Evolutionary conservation across 2,113 vertebrate species (phyloP).

Genomic region (Mugil cephalus): DNA sequence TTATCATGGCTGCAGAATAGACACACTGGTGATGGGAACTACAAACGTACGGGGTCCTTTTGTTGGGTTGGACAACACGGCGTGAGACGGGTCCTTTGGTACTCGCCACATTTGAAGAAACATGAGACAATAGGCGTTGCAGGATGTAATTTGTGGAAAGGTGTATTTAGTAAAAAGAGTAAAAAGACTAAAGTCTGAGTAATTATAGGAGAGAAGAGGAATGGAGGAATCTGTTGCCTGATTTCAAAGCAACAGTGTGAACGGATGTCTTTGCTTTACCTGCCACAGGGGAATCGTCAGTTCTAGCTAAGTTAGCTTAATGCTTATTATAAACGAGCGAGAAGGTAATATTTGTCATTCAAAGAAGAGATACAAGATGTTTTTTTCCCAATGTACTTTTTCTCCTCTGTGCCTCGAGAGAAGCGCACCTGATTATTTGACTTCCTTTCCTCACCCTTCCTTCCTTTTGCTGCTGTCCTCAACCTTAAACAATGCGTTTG

Average conservation of each 20-base stretch:
- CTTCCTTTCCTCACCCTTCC: slow-evolving; percentile 27
- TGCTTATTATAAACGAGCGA: not conserved
- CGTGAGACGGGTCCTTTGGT: slow-evolving; percentile 19
- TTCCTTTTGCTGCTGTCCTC: slow-evolving; percentile 46
- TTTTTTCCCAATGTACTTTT: not conserved
- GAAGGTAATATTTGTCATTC: not conserved
- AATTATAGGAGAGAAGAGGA: slow-evolving; percentile 38
- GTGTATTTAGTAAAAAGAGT: slow-evolving; percentile 39
- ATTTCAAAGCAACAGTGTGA: slow-evolving; percentile 18
- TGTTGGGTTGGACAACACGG: slow-evolving; percentile 4
- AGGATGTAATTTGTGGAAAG: slow-evolving; percentile 41
- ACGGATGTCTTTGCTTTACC: not conserved
- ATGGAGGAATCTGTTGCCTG: slow-evolving; percentile 29
- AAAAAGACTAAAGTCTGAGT: slow-evolving; percentile 3
- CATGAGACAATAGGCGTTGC: not conserved
- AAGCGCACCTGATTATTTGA: slow-evolving; percentile 33
- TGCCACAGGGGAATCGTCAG: not conserved
- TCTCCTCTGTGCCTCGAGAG: not conserved
- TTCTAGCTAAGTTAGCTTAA: not conserved
- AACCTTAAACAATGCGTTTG: slow-evolving; percentile 23
- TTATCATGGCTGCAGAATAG: not conserved
- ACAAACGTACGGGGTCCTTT: slow-evolving; percentile 4
- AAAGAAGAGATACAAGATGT: too few species aligned
- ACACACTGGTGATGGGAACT: not conserved
- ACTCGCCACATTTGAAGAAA: slow-evolving; percentile 31